Percentiles rank a stretch among this genome's conserved stretches.
Conservation (phyloP, 2,113 vertebrate genomes). For the Porphyrio hochstetteri region DNA sequence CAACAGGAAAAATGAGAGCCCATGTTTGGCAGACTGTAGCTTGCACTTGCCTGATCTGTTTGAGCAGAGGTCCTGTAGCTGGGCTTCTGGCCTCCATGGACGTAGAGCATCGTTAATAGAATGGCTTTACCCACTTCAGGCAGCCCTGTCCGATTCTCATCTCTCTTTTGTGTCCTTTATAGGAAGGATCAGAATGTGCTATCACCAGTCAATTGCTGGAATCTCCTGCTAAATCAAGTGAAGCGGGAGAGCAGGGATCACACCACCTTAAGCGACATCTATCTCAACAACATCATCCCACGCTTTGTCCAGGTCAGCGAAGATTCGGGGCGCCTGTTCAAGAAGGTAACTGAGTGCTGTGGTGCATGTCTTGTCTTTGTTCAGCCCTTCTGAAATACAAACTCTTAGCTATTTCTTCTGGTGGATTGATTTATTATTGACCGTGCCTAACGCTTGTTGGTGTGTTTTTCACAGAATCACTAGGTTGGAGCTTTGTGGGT, state of each 20-base stretch:
- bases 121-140: rapidly evolving
- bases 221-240: constrained; percentile 94
- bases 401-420: rapidly evolving
- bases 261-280: constrained; percentile 96
- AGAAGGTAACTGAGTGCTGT: constrained; percentile 82
- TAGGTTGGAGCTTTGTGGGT: too few species aligned
- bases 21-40: background rate
- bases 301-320: constrained; percentile 97
- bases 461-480: too few species aligned
- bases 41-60: background rate
- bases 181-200: constrained; percentile 96
- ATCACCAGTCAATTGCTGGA: constrained; percentile 97
- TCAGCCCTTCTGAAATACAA: rapidly evolving
- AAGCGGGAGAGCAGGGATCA: constrained; percentile 97
- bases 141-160: background rate
- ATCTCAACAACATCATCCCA: constrained; percentile 99
- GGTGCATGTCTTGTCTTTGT: rapidly evolving
- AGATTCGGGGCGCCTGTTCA: constrained; percentile 96
- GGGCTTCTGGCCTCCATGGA: rapidly evolving
- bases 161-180: background rate
- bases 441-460: background rate
- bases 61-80: rapidly evolving
- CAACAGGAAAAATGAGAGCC: background rate
- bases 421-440: background rate
- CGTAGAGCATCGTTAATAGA: rapidly evolving